Base-by-base conservation (phyloP, 2,113 vertebrate species). In the Charina bottae region DNA sequence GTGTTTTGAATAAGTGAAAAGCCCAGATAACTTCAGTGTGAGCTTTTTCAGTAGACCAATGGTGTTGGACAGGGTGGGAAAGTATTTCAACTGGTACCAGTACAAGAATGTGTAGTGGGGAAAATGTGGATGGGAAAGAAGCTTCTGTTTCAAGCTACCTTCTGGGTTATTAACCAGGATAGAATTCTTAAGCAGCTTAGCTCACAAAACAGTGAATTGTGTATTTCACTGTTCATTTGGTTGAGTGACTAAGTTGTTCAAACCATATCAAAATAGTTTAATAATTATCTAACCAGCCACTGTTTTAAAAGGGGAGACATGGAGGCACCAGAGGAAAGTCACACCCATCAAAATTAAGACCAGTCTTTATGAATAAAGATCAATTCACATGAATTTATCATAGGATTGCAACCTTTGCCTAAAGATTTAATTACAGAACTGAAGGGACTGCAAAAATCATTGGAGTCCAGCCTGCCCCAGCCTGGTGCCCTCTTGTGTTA, bases 261-360 rank as follows among this genome's bases (percentile, higher is more conserved):
- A 93, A 49, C 90, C 87, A 84, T 97, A 95, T 93, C 97, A 97
- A 98, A 98, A 97, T 97, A 98, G 96, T 96, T 98, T 95, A 98
- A 98, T 95, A 96, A 95, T 96, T 95, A 24, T 93, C 93, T 96
- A 96, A 94, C 95, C 95, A 94, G 94, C 89, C 17, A 24, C 53
- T 26, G 55, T 95, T 92, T 89, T 91, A 93, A 92, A 83, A 49
- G 72, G 19, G 33, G 89, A 95, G 88, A 90, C 90, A 90, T 28
- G 56, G 85, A 90, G 90, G 83, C 59, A 64, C 23, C 19, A 86
- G 15, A 26, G 26, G 64, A 90, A 88, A 24, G 62, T 49, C 28
- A 93, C n/a, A 83, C 19, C 46, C 68, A 53, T 59, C 21, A 49
- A 92, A 64, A 33, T 53, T 56, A 83, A 91, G 72, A 58, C 19